Conservation (phyloP, 2,888 invertebrate species). For the Melieria crassipennis region DNA sequence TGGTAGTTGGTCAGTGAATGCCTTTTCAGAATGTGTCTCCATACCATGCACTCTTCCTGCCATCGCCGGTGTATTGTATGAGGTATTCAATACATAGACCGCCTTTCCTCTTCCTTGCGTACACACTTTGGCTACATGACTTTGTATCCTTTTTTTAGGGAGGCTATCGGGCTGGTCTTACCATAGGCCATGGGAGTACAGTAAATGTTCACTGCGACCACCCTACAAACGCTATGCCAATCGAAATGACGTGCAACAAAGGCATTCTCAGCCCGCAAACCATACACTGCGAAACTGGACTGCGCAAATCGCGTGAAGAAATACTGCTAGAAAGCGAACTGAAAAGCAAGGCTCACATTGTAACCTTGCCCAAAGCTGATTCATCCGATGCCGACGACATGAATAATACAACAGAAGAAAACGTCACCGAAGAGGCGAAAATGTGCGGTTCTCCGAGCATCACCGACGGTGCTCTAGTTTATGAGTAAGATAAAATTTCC, state of each 20-base stretch:
- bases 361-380: slow-evolving; percentile 44
- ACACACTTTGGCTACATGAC: too few relatives aligned
- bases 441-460: slow-evolving; percentile 67
- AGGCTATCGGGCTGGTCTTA: slow-evolving; percentile 83
- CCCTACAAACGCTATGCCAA: slow-evolving; percentile 67
- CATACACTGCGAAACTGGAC: slow-evolving; percentile 61
- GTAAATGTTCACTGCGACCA: slow-evolving; percentile 78
- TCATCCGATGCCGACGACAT: slow-evolving; percentile 51
- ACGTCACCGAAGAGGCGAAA: slow-evolving; percentile 50
- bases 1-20: slow-evolving; percentile 83
- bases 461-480: slow-evolving; percentile 81
- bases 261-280: slow-evolving; percentile 59
- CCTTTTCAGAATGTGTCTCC: slow-evolving; percentile 80
- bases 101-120: too few relatives aligned
- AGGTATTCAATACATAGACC: slow-evolving; percentile 46
- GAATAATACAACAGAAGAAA: slow-evolving; percentile 54
- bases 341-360: slow-evolving; percentile 43
- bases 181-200: slow-evolving; percentile 82
- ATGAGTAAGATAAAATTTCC: slow-evolving; percentile 62
- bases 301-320: slow-evolving; percentile 61
- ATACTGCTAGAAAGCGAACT: slow-evolving; percentile 45
- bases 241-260: slow-evolving; percentile 63
- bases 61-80: slow-evolving; percentile 61
- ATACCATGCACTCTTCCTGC: slow-evolving; percentile 65
- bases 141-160: slow-evolving; percentile 61